Evolutionary conservation across 2,797 vertebrate genomes (phyloP), one percentile per base, ranked within the genome.

Genomic region (Chaenodraco wilsoni): DNA sequence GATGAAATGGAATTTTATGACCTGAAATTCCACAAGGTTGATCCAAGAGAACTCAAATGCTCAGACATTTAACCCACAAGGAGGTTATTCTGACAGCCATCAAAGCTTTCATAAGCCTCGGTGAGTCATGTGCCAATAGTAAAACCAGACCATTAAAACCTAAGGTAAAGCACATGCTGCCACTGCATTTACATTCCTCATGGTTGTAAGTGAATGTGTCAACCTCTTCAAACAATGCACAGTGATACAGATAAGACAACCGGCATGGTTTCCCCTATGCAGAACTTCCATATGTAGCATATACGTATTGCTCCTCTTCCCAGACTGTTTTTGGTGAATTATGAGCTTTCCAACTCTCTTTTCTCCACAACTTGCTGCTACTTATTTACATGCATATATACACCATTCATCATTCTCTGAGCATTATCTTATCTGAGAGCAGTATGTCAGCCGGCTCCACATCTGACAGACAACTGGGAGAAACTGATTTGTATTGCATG

Each of bases 391-490:
- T 44, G 1, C 19, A 52, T 37, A 15, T 46, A 46, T 19, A 15
- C 17, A 5, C 40, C 15, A 65, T 65, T 41, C 54, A 60, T 73
- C 57, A 33, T 23, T 56, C 50, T 51, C 59, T 33, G 31, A 54
- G 17, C 46, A 17, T 59, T 59, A 72, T 82, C 79, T 84, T 72
- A 88, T 84, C 72, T 68, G 9, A 11, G 44, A 11, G 63, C 44
- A 46, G 16, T 12, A 16, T 45, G 21, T 58, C 11, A 16, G 61
- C 66, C 2, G 9, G 11, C 50, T 57, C 19, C 12, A 45, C 37
- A 49, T 70, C 43, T 44, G 63, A 60, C 41, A 61, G 56, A 64
- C n/a, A 23, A 69, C 14, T 43, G 43, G 27, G 45, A 37, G 43
- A 49, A 17, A 12, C 10, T 0, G 45, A 33, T 71, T 56, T 80